Evolutionary conservation across 2,888 invertebrate species (phyloP).

Genomic region (Drosophila birchii): DNA sequence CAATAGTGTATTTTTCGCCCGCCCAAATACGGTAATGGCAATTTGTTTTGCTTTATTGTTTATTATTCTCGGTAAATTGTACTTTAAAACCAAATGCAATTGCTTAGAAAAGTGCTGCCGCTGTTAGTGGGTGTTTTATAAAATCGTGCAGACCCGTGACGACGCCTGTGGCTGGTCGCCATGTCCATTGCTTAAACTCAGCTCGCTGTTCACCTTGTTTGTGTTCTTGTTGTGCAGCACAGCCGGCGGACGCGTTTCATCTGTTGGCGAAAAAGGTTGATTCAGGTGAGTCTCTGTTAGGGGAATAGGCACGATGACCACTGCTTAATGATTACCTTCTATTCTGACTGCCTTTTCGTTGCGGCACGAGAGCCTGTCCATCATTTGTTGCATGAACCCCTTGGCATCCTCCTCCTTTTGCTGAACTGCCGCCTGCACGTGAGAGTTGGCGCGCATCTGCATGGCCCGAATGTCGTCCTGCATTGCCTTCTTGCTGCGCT

Average conservation of each 20-base stretch:
- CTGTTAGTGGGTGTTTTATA: slow-evolving; percentile 68
- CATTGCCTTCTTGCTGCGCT: slow-evolving; percentile 72
- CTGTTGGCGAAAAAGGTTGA: slow-evolving; percentile 55
- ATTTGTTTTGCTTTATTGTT: slow-evolving; percentile 29
- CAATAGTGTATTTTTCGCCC: too few species aligned
- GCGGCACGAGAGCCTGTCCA: slow-evolving; percentile 81
- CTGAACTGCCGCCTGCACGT: slow-evolving; percentile 25
- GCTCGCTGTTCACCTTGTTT: slow-evolving; percentile 75
- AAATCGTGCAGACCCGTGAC: slow-evolving; percentile 84
- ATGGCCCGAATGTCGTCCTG: slow-evolving; percentile 73
- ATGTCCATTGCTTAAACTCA: slow-evolving; percentile 58
- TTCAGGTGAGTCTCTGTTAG: slow-evolving; percentile 46
- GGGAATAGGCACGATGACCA: neutral
- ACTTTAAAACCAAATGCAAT: slow-evolving; percentile 70
- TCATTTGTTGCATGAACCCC: slow-evolving; percentile 78
- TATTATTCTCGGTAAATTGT: slow-evolving; percentile 38
- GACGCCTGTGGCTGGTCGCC: slow-evolving; percentile 74
- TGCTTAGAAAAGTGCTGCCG: slow-evolving; percentile 61
- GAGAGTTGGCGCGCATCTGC: slow-evolving; percentile 48
- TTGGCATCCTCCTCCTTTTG: slow-evolving; percentile 62
- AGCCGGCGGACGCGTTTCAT: slow-evolving; percentile 76
- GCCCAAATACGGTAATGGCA: neutral
- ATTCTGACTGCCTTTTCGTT: slow-evolving; percentile 80
- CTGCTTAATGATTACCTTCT: slow-evolving; percentile 67
- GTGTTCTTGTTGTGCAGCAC: slow-evolving; percentile 58